Conservation (phyloP, 2,113 vertebrate species). For the Lampris megalopsis region DNA sequence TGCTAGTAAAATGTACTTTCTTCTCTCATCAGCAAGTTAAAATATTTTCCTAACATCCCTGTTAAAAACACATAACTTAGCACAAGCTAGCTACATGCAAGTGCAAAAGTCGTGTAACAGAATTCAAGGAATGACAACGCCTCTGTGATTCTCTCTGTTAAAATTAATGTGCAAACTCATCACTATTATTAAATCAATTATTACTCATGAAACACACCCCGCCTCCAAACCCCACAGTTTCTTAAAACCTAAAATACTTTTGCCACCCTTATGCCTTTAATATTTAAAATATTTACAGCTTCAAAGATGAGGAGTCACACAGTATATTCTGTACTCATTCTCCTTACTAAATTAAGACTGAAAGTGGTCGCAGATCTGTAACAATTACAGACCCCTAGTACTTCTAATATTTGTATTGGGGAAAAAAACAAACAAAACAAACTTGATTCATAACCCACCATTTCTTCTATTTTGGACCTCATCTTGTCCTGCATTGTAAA, state of each 20-base stretch:
- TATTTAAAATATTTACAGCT: slow-evolving; percentile 5
- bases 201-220: neutral
- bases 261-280: neutral
- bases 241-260: slow-evolving; percentile 14
- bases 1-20: slow-evolving; percentile 11
- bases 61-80: neutral
- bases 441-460: slow-evolving; percentile 44
- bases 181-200: neutral
- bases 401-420: slow-evolving; percentile 45
- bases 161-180: neutral
- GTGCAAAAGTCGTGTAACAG: neutral
- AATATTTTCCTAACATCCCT: neutral
- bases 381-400: slow-evolving; percentile 30
- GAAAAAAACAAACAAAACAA: slow-evolving; percentile 8
- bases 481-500: slow-evolving; percentile 58
- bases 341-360: slow-evolving; percentile 20
- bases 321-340: slow-evolving; percentile 6
- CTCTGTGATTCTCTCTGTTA: neutral
- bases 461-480: slow-evolving; percentile 36
- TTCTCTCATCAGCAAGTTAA: slow-evolving; percentile 7
- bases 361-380: slow-evolving; percentile 15
- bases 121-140: slow-evolving; percentile 1
- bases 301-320: slow-evolving; percentile 20
- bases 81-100: neutral
- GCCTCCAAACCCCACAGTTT: neutral